These are phyloP conservation scores for Catalaphyllia jardinei DNA, from an alignment of 64 coral and sea anemone species.

Conservation along the genomic window DNA sequence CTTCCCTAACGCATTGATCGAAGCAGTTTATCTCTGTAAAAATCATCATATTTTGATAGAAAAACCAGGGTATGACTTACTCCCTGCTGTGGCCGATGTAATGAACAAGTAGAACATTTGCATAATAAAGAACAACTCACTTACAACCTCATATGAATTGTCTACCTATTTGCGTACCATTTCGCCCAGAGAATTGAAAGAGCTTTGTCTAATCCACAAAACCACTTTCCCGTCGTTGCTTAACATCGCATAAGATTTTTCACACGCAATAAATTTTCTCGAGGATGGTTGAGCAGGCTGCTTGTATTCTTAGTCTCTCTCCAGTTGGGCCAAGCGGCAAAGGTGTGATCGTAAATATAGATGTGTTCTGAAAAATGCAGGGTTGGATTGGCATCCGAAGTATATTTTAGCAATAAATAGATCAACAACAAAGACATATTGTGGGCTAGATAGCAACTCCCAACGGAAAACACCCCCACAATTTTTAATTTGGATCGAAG, in stretches of 20 bases:
- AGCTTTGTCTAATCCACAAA: not conserved
- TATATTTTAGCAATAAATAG: not conserved
- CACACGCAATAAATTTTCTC: not conserved
- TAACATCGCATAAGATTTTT: not conserved
- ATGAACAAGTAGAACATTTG: not conserved
- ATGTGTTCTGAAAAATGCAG: not conserved
- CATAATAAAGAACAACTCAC: not conserved
- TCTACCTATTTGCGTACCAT: not conserved
- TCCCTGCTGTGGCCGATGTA: not conserved
- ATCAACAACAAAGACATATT: conserved; percentile 1
- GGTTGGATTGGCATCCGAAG: not conserved
- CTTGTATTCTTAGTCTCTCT: too few relatives aligned
- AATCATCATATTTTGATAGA: too few relatives aligned
- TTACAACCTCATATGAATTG: too few relatives aligned
- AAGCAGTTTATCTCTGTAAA: too few relatives aligned
- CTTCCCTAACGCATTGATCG: too few relatives aligned
- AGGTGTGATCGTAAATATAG: not conserved
- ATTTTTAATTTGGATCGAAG: not conserved
- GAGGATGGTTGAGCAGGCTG: too few relatives aligned
- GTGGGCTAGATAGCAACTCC: not conserved
- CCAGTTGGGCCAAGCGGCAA: not conserved
- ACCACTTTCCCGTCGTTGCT: not conserved
- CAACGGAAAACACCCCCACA: not conserved
- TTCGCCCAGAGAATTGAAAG: not conserved
- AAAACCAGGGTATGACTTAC: too few relatives aligned